Evolutionary conservation across 2,797 vertebrate genomes (phyloP).

Genomic region (Iguana delicatissima): DNA sequence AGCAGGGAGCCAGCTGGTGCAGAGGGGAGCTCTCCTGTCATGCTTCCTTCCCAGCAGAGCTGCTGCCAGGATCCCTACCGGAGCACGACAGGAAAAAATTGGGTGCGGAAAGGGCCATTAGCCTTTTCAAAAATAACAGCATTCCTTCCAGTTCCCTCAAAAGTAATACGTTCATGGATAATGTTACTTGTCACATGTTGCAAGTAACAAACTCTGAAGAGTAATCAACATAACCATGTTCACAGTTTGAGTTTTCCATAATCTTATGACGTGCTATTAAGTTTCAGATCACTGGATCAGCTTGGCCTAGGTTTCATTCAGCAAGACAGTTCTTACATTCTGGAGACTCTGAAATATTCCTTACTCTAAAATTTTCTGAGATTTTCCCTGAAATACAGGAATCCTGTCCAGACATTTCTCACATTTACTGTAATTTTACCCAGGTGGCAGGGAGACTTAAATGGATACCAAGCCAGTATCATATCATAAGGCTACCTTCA

Average conservation of each 20-base stretch:
- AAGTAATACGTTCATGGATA: not conserved
- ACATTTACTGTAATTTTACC: not conserved
- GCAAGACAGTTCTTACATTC: not conserved
- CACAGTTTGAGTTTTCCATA: not conserved
- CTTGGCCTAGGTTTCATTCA: not conserved
- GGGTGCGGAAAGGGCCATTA: too few species aligned
- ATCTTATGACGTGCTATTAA: not conserved
- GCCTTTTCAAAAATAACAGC: too few species aligned
- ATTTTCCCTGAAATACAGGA: not conserved
- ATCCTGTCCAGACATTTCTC: conserved; percentile 2
- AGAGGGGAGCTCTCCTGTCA: too few species aligned
- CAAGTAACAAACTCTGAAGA: not conserved
- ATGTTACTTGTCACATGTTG: too few species aligned
- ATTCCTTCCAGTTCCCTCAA: not conserved
- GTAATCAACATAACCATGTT: not conserved
- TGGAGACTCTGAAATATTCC: not conserved
- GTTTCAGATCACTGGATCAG: too few species aligned
- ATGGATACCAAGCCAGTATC: not conserved
- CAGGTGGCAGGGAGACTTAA: not conserved
- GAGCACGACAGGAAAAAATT: too few species aligned
- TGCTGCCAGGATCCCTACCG: too few species aligned
- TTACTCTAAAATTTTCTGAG: conserved; percentile 9
- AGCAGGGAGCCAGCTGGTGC: too few species aligned
- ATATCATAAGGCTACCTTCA: too few species aligned
- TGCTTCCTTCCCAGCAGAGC: too few species aligned